Conservation (phyloP, 1,140 invertebrate genomes). For the Drosophila setifemur region DNA sequence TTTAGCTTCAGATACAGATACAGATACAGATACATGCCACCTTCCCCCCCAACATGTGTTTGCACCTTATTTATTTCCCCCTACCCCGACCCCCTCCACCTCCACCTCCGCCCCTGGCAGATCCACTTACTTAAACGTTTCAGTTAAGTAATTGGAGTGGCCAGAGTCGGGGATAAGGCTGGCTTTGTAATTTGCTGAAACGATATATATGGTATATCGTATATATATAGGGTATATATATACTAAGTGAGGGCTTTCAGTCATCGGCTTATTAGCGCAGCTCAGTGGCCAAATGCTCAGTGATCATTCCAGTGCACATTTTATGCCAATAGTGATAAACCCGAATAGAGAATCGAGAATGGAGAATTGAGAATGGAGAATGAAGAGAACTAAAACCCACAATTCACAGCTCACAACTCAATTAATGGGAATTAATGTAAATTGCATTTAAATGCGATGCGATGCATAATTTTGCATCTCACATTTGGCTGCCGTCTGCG, state of each 20-base stretch:
- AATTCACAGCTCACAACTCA: constrained; percentile 40
- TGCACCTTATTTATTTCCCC: constrained; percentile 73
- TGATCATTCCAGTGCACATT: constrained; percentile 31
- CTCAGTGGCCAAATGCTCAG: not conserved
- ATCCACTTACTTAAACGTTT: constrained; percentile 62
- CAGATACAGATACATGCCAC: not conserved
- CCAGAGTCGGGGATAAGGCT: constrained; percentile 21
- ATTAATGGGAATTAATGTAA: constrained; percentile 69
- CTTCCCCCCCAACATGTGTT: constrained; percentile 30
- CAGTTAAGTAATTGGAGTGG: constrained; percentile 72
- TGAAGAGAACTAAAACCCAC: not conserved
- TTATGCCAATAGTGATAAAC: not conserved
- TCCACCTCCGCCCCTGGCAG: constrained; percentile 4
- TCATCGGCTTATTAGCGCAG: constrained; percentile 28
- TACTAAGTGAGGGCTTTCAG: not conserved
- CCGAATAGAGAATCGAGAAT: not conserved
- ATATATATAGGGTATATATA: too few species aligned
- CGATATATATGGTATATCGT: too few species aligned
- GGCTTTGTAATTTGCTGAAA: constrained; percentile 7
- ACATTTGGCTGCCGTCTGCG: constrained; percentile 27
- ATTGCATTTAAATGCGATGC: constrained; percentile 61
- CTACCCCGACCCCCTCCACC: too few species aligned
- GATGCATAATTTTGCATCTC: constrained; percentile 55
- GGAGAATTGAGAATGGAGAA: not conserved
- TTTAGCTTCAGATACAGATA: not conserved